Percentiles rank a stretch among this genome's conserved stretches.
These are phyloP conservation scores for Rhagoletis zephyria DNA, from an alignment of 1,140 invertebrate species.

Conservation along the genomic window DNA sequence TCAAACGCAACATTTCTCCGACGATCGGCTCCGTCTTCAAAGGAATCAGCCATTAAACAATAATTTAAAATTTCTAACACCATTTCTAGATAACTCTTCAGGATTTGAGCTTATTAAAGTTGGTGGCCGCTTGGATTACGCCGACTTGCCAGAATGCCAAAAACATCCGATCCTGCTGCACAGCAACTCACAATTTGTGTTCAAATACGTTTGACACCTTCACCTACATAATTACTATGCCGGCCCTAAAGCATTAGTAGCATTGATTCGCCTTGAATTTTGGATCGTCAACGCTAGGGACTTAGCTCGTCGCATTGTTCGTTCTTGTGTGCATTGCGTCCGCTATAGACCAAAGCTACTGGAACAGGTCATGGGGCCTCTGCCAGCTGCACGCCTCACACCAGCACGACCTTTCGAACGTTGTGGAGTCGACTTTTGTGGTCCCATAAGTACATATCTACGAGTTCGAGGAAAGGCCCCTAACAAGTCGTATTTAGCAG, in stretches of 20 bases:
- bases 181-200: neutral
- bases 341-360: neutral
- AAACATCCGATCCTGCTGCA: neutral
- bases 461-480: slow-evolving; percentile 51
- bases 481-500: slow-evolving; percentile 26
- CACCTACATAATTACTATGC: neutral
- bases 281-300: slow-evolving; percentile 40
- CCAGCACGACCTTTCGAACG: slow-evolving; percentile 10
- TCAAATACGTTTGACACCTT: neutral
- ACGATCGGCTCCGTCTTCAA: too few species aligned
- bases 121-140: neutral
- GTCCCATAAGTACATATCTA: slow-evolving; percentile 22
- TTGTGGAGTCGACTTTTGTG: slow-evolving; percentile 46
- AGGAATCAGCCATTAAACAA: too few species aligned
- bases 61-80: neutral
- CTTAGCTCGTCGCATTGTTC: neutral
- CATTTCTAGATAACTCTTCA: neutral
- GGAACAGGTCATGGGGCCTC: slow-evolving; percentile 9
- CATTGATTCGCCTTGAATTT: neutral
- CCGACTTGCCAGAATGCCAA: neutral
- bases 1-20: neutral
- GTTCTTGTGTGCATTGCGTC: slow-evolving; percentile 16
- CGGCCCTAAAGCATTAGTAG: slow-evolving; percentile 6
- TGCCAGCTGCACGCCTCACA: neutral
- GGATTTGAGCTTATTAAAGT: neutral